Evolutionary conservation across 23 tunicate genomes (phyloP), one percentile per base, ranked within the genome.

Genomic region (Ascidia mentula): DNA sequence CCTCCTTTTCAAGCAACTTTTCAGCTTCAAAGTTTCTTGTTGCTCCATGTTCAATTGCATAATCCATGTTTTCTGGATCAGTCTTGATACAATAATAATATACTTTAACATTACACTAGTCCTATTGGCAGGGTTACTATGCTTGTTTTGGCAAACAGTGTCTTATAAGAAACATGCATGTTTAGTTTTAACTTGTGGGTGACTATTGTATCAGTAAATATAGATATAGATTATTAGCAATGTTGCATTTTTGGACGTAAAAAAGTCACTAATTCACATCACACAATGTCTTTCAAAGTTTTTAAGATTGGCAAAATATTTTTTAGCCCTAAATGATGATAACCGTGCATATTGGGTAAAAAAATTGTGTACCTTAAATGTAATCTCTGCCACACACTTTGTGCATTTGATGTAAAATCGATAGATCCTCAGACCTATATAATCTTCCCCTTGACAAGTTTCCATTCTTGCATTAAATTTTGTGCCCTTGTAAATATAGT

Each of bases 1-100:
- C 97, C 61, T 91, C 95, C 72, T 91, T 59, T 42, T 91, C 90
- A 32, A 93, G 59, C 77, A 96, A 77, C 74, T 89, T 89, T 61
- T 96, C 92, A 34, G 99, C 99, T 80, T 96, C 99, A 81, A 96
- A 96, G 71, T 96, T 96, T 38, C 99, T 81, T 28, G 99, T 96
- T 4, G 99, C 99, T 60, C 99, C 99, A 73, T 93, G 92, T 80
- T 96, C 99, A 0, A 96, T 91, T 53, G 93, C 76, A 70, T 96
- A 96, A 77, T 96, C 99, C 82, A 40, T 74, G 60, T 89, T 89
- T 45, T 77, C 95, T 32, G 95, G 95, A 74, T 89, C 95, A 39
- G 95, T 95, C 91, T 95, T 5, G 22, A 9, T 53, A 5, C 22
- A 53, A 53, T 28, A 53, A 20, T 9, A 6, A 53, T 53, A 20